A percentile compares a stretch with the other conserved stretches of the same genome.
Evolutionary conservation across 2,797 vertebrate genomes (phyloP).

Genomic region (Sciurus carolinensis): DNA sequence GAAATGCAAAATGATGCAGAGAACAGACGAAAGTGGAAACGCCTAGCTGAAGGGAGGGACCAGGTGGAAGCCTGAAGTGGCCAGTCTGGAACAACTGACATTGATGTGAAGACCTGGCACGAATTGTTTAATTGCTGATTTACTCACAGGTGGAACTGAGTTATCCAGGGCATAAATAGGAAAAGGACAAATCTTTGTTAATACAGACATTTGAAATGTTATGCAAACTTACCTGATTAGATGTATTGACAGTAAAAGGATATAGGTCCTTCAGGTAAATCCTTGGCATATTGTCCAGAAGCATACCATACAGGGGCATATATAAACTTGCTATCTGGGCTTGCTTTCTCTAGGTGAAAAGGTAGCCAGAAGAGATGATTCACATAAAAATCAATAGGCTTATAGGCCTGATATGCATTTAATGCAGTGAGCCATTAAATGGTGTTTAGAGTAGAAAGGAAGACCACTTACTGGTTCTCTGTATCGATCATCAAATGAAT

Average conservation of each 20-base stretch:
- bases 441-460: conserved; percentile 22
- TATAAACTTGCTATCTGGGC: conserved; percentile 97
- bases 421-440: conserved; percentile 56
- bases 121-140: neutral
- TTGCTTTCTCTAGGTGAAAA: conserved; percentile 93
- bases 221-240: conserved; percentile 93
- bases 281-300: conserved; percentile 98
- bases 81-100: neutral
- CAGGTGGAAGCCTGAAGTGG: neutral
- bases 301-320: conserved; percentile 97
- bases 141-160: neutral
- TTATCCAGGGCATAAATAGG: neutral
- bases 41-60: neutral
- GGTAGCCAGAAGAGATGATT: conserved; percentile 36
- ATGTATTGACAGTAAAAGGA: conserved; percentile 95
- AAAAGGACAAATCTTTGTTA: neutral
- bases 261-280: conserved; percentile 98
- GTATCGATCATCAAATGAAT: conserved; percentile 97
- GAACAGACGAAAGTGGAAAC: neutral
- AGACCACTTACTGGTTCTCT: conserved; percentile 92
- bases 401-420: neutral
- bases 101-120: too few species aligned
- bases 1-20: neutral
- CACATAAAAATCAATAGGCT: neutral
- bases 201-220: neutral